Conservation (phyloP, 2,888 invertebrate genomes). For the Tipula helvola region DNA sequence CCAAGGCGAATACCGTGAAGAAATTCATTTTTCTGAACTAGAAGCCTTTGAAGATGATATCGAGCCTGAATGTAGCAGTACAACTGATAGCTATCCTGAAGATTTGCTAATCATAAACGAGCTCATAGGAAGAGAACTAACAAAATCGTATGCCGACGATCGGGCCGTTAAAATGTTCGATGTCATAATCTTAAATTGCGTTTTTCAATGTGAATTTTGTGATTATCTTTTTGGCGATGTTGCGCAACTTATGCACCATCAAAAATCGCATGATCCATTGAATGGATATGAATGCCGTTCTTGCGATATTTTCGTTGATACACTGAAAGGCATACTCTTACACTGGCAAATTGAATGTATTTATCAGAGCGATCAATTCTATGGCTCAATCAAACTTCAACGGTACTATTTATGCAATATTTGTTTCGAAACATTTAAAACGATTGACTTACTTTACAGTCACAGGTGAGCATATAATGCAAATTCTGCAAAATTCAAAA, state of each 20-base stretch:
- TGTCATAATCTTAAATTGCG: constrained; percentile 25
- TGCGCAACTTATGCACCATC: constrained; percentile 32
- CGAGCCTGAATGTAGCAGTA: not conserved
- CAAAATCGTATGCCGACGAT: not conserved
- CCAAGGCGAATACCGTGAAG: constrained; percentile 16
- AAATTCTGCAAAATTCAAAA: not conserved
- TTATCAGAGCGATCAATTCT: not conserved
- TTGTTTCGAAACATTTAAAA: constrained; percentile 29
- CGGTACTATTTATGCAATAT: constrained; percentile 33
- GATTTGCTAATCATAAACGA: not conserved
- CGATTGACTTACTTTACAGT: constrained; percentile 29
- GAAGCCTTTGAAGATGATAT: constrained; percentile 16
- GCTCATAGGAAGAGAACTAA: not conserved
- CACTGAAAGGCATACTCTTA: constrained; percentile 40
- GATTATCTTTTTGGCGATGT: constrained; percentile 44
- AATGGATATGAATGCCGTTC: constrained; percentile 31
- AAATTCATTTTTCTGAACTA: constrained; percentile 13
- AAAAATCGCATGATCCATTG: constrained; percentile 26
- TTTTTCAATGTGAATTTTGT: constrained; percentile 49
- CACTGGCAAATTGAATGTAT: constrained; percentile 42
- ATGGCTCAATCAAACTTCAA: constrained; percentile 18
- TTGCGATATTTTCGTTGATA: constrained; percentile 36
- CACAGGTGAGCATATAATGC: constrained; percentile 26
- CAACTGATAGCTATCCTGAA: not conserved
- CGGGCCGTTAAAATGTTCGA: constrained; percentile 19